Base-by-base conservation (phyloP, 2,888 invertebrate species). In the Mactromeris polynyma region DNA sequence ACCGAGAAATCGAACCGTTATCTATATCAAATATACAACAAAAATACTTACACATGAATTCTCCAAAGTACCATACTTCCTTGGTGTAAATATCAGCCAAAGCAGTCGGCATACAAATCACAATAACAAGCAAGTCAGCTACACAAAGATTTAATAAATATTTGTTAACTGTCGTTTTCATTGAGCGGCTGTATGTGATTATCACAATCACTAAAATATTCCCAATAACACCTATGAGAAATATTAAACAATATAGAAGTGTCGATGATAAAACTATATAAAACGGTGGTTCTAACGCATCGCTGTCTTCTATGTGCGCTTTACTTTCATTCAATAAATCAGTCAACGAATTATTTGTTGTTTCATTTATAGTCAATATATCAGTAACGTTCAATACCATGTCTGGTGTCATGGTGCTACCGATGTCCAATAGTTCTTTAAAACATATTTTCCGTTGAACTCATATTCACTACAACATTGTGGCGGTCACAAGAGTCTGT, bases 61-160 rank as follows among this genome's bases (percentile, higher is more conserved):
- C 83, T 33, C 90, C 90, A n/a, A 90, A 90, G 58, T 88, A 85
- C 90, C 90, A 90, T 11, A 79, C 88, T 78, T 90, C 88, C 77
- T 83, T 86, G 2, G 88, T 69, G 26, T 83, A 90, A 31, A 90
- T 78, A 38, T 88, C 88, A 77, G 86, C 86, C 64, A 87, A 73
- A 0, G 90, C 90, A 11, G 86, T 89, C 11, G 88, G 90, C 90
- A 90, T 88, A 54, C 90, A 90, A 3, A 90, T 82, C 2, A 88
- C 17, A 21, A 90, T 86, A 2, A 90, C 88, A 1, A 90, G 69
- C 17, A 90, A 7, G 78, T 90, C 90, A 31, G 90, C 88, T 9
- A 90, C 81, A 81, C 90, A 86, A 7, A 90, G 81, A 46, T 88
- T 90, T 6, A 90, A n/a, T 77, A 90, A 54, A 46, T 82, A 88